Evolutionary conservation across 2,888 invertebrate genomes (phyloP).

Genomic region (Galeruca laticollis): DNA sequence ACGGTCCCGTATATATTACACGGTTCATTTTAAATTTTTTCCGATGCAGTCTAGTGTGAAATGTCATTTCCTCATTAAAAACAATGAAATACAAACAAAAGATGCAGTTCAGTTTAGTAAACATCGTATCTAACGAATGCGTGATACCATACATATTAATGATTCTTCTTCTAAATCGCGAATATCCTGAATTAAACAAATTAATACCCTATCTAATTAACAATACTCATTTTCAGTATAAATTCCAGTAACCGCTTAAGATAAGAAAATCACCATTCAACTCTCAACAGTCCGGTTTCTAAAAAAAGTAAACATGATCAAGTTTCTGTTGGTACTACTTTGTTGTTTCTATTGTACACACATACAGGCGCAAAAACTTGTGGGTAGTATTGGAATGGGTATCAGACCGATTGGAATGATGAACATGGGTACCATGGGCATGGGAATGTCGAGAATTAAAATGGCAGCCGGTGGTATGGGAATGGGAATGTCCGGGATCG

Average conservation of each 20-base stretch:
- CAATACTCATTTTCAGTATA: constrained; percentile 8
- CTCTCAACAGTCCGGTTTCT: not conserved
- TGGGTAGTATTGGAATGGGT: constrained; percentile 5
- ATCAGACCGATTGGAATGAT: constrained; percentile 10
- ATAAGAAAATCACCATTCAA: not conserved
- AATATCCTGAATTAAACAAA: not conserved
- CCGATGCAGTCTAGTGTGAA: not conserved
- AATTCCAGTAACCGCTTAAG: not conserved
- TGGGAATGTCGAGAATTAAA: constrained; percentile 21
- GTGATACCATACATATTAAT: too few species aligned
- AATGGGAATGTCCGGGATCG: constrained; percentile 16
- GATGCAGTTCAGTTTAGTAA: constrained; percentile 15
- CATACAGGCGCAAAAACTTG: constrained; percentile 1
- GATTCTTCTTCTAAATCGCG: too few species aligned
- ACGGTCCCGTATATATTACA: not conserved
- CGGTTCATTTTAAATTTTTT: not conserved
- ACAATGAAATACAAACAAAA: constrained; percentile 2
- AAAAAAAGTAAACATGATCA: constrained; percentile 3
- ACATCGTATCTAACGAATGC: too few species aligned
- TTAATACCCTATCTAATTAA: constrained; percentile 11
- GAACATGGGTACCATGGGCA: constrained; percentile 3
- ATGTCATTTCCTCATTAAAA: constrained; percentile 19
- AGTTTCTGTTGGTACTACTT: constrained; percentile 5
- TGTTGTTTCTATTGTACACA: not conserved
- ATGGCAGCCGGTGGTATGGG: constrained; percentile 18